phyloP scores from a whole-genome alignment of 2,888 invertebrate species.

The Drosophila colorata region DNA sequence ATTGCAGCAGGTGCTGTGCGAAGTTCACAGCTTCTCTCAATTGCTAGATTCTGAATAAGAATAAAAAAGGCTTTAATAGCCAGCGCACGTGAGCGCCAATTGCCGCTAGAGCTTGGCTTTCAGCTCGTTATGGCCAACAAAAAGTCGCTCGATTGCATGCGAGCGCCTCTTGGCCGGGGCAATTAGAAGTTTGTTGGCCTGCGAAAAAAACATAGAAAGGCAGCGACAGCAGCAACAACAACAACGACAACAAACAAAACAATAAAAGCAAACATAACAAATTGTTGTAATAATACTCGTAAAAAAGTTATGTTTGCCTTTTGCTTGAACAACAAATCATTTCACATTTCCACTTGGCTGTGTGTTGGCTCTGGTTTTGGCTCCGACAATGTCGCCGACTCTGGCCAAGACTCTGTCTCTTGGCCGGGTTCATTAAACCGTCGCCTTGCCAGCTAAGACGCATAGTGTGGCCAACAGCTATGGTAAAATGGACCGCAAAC shows the following conservation, averaged over 20 bases:
- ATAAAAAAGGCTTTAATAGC: constrained; percentile 58
- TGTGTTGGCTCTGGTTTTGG: background rate
- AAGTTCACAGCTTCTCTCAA: constrained; percentile 34
- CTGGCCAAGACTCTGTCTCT: constrained; percentile 4
- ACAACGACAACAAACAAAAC: background rate
- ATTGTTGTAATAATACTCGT: constrained; percentile 70
- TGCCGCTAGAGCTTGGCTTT: constrained; percentile 16
- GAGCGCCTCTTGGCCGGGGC: constrained; percentile 43
- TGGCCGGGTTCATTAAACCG: constrained; percentile 80
- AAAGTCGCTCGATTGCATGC: constrained; percentile 63
- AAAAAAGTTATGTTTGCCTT: constrained; percentile 65
- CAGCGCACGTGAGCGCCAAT: constrained; percentile 53
- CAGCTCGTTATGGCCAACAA: constrained; percentile 39
- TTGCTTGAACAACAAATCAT: constrained; percentile 69
- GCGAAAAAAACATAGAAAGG: constrained; percentile 40
- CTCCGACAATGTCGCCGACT: background rate
- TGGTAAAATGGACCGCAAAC: constrained; percentile 39
- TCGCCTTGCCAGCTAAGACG: constrained; percentile 53
- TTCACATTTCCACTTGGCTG: constrained; percentile 58
- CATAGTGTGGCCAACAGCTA: constrained; percentile 55
- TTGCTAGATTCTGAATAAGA: constrained; percentile 42
- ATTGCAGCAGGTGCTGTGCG: constrained; percentile 63
- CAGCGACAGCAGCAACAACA: constrained; percentile 13
- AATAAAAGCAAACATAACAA: constrained; percentile 52
- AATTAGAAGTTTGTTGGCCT: constrained; percentile 78